A percentile compares a stretch with the other conserved stretches of the same genome.
Evolutionary conservation across 2,113 vertebrate genomes (phyloP).

Genomic region (Sapayoa aenigma): DNA sequence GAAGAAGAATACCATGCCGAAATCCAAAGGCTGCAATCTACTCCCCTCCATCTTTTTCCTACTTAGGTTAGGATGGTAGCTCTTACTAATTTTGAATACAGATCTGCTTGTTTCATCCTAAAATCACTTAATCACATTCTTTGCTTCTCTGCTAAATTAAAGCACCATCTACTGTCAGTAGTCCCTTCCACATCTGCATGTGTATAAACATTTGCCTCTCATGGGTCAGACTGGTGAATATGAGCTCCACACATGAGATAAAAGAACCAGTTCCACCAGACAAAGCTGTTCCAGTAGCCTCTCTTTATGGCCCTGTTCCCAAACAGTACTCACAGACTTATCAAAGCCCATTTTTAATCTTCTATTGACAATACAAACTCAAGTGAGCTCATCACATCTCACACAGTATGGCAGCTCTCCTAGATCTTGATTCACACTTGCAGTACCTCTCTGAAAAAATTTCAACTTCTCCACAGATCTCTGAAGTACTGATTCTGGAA

Average conservation of each 20-base stretch:
- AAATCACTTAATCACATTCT: neutral
- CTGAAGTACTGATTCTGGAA: neutral
- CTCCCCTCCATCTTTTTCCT: neutral
- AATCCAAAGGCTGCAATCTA: neutral
- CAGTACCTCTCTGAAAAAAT: neutral
- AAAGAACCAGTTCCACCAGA: conserved; percentile 10
- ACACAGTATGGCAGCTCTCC: neutral
- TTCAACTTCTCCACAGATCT: neutral
- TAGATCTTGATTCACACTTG: neutral
- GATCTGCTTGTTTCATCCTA: neutral
- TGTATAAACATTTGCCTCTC: neutral
- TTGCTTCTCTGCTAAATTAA: conserved; percentile 46
- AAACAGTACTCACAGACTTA: neutral
- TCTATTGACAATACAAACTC: neutral
- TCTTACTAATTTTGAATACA: neutral
- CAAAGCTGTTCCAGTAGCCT: neutral
- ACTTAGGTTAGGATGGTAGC: neutral
- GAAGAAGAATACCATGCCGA: neutral
- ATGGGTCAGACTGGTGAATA: neutral
- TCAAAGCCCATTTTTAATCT: neutral
- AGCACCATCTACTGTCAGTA: conserved; percentile 61
- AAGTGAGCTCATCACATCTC: neutral
- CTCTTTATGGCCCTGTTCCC: neutral
- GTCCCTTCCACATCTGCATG: conserved; percentile 18
- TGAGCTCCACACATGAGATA: neutral